Percentiles rank a stretch among this genome's conserved stretches.
phyloP scores from a whole-genome alignment of 2,797 vertebrate genomes.

The Smutsia gigantea region DNA sequence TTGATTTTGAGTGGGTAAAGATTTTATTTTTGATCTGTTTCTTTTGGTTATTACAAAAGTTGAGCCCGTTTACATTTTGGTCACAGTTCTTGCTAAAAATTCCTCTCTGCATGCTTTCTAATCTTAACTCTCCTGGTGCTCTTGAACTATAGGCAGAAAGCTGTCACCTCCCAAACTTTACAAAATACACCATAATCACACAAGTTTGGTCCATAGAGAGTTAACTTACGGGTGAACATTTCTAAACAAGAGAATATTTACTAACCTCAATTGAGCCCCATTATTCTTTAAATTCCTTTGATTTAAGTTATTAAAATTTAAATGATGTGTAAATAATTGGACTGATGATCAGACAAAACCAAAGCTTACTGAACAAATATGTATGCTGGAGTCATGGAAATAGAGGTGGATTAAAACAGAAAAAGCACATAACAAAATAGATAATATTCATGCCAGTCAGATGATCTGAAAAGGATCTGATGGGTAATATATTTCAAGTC shows the following conservation, averaged over 20 bases:
- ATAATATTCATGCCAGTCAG: slow-evolving; percentile 51
- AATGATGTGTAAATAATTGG: slow-evolving; percentile 78
- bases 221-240: slow-evolving; percentile 55
- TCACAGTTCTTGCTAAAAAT: background rate
- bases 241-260: slow-evolving; percentile 65
- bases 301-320: slow-evolving; percentile 79
- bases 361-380: slow-evolving; percentile 70
- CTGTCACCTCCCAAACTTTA: background rate
- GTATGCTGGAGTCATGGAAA: slow-evolving; percentile 27
- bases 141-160: background rate
- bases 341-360: slow-evolving; percentile 71
- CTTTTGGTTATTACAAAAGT: background rate
- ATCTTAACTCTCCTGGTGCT: background rate
- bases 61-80: background rate
- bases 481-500: slow-evolving; percentile 59
- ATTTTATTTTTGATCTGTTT: background rate
- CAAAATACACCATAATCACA: background rate
- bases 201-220: background rate
- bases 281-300: slow-evolving; percentile 74
- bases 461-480: slow-evolving; percentile 67
- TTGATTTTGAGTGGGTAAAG: background rate
- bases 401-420: slow-evolving; percentile 64
- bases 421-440: slow-evolving; percentile 44
- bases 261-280: slow-evolving; percentile 33
- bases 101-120: background rate